Percentiles rank a stretch among this genome's conserved stretches.
These are phyloP conservation scores for Corvus moneduloides DNA, from an alignment of 2,113 vertebrate genomes.

Conservation along the genomic window DNA sequence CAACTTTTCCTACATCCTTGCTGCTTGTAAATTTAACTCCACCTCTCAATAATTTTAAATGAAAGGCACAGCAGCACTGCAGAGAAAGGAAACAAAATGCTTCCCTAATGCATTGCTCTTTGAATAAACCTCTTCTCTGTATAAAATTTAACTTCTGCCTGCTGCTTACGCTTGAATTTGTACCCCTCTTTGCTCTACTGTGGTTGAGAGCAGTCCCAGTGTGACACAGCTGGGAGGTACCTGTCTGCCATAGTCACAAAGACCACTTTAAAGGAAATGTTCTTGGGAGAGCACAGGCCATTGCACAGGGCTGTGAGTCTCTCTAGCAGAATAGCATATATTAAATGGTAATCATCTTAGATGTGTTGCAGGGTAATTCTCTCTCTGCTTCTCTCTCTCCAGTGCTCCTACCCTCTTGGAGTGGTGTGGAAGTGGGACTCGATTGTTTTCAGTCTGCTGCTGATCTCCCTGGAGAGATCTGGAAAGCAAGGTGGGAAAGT, in stretches of 20 bases:
- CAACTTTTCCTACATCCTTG: conserved; percentile 31
- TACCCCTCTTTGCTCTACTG: neutral
- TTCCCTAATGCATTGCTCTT: neutral
- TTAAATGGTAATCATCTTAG: neutral
- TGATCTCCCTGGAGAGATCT: neutral
- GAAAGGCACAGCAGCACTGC: neutral
- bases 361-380: neutral
- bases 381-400: neutral
- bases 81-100: neutral
- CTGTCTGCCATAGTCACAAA: neutral
- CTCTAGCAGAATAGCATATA: neutral
- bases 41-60: neutral
- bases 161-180: neutral
- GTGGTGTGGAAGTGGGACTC: neutral
- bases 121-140: neutral
- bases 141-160: neutral
- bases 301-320: neutral
- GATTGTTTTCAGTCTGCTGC: neutral
- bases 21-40: neutral
- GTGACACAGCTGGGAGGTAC: neutral
- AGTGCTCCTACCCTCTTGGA: neutral
- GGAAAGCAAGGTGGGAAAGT: neutral
- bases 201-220: rapidly evolving
- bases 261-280: neutral
- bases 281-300: neutral